Evolutionary conservation across 2,113 vertebrate genomes (phyloP).

Genomic region (Semicossyphus pulcher): DNA sequence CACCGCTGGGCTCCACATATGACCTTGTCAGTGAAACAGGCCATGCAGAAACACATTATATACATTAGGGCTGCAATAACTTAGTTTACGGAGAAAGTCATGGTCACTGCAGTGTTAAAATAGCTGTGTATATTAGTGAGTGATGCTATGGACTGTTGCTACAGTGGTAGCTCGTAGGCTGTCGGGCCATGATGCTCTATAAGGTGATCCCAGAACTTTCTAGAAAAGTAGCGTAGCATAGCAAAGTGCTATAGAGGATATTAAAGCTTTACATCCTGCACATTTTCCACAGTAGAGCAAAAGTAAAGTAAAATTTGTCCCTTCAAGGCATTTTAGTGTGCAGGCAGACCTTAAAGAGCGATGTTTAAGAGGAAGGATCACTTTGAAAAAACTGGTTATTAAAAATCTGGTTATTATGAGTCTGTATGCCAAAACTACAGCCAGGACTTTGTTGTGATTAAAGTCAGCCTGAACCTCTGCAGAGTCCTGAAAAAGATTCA

Average conservation of each 20-base stretch:
- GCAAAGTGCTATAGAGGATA: not conserved
- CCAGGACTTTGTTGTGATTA: conserved; percentile 7
- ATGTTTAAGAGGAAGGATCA: not conserved
- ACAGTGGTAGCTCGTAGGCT: conserved; percentile 7
- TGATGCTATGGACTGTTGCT: conserved; percentile 2
- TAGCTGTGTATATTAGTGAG: conserved; percentile 18
- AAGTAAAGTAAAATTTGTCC: not conserved
- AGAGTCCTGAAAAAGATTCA: not conserved
- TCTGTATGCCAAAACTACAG: not conserved
- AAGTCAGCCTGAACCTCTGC: conserved; percentile 1
- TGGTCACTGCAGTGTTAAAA: conserved; percentile 29
- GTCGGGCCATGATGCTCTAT: conserved; percentile 8
- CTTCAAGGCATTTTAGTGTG: not conserved
- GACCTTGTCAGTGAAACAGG: conserved; percentile 41
- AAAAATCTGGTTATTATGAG: not conserved
- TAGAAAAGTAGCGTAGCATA: not conserved
- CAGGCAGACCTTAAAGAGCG: not conserved
- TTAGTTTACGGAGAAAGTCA: conserved; percentile 25
- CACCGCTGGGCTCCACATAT: conserved; percentile 1
- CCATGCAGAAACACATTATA: conserved; percentile 41
- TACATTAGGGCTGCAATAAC: conserved; percentile 16
- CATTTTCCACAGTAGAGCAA: conserved; percentile 1
- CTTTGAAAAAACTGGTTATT: too few species aligned
- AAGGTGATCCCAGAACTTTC: not conserved
- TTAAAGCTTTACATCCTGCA: not conserved